Evolutionary conservation across 2,113 vertebrate genomes (phyloP).

Genomic region (Buteo buteo): DNA sequence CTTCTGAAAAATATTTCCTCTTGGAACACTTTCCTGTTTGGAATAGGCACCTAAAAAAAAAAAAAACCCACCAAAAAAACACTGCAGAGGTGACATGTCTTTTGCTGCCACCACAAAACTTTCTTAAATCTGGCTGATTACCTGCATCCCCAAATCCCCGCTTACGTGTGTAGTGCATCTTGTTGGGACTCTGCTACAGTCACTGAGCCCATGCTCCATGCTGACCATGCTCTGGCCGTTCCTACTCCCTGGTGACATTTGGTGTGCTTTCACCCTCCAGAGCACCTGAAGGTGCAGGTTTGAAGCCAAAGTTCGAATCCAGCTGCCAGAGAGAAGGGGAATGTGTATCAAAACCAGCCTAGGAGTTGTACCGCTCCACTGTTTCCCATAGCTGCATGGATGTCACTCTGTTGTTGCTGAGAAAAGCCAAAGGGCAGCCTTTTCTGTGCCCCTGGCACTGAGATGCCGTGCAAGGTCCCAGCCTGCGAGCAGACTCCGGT

Average conservation of each 20-base stretch:
- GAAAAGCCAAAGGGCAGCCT: background rate
- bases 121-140: background rate
- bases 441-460: background rate
- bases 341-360: background rate
- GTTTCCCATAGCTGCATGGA: background rate
- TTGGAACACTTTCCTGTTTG: background rate
- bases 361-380: background rate
- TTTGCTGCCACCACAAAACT: background rate
- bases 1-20: constrained; percentile 4
- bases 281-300: background rate
- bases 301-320: background rate
- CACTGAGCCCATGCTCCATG: background rate
- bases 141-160: background rate
- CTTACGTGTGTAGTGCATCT: background rate
- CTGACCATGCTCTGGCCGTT: background rate
- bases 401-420: background rate
- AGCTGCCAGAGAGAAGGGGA: background rate
- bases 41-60: background rate
- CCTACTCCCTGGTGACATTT: background rate
- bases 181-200: background rate
- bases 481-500: background rate
- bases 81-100: background rate
- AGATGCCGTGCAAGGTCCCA: background rate
- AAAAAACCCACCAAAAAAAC: background rate
- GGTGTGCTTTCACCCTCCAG: background rate